Base-by-base conservation (phyloP, 37 sponge, comb jelly and placozoan species). In the Axinella damicornis region DNA sequence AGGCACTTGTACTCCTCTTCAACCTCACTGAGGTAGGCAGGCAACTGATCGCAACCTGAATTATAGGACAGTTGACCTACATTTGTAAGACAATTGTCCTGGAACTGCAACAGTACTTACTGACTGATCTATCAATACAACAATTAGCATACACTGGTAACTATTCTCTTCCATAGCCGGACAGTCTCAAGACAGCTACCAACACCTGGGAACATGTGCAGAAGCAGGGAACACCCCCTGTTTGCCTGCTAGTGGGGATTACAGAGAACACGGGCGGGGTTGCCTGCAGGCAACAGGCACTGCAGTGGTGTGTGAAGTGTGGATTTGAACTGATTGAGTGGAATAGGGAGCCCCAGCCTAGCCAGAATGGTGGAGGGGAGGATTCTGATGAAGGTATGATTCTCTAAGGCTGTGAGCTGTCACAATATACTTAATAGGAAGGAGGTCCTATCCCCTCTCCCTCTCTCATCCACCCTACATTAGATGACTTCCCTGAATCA, bases 311-410 rank as follows among this genome's bases (percentile, higher is more conserved):
- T 68, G 77, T 89, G 65, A 69, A 40, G 37, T 35, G 76, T 59
- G 79, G 87, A 0, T 80, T 89, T 77, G 94, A 93, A 75, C 74
- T 93, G 66, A 77, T 93, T 0, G 59, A 65, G 59, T 92, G 93
- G 93, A 32, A 64, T 41, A 65, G 16, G 16, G 64, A 32, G n/a
- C 15, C 36, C 25, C 53, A 24, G 30, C 28, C 38, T 1, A 34
- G 35, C 41, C 41, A 39, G 19, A 38, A 61, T 64, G 66, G 53
- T 54, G 37, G 46, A n/a, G 72, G 61, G 24, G 58, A 56, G 5
- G 58, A 31, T 15, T 55, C 22, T n/a, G 20, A 52, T 19, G 46
- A 46, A 46, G 46, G 46, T 46, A 46, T 46, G 46, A 12, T 9
- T 12, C 46, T 46, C 46, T n/a, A n/a, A n/a, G n/a, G n/a, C n/a